Conservation (phyloP, 2,113 vertebrate genomes). For the Tragelaphus buxtoni region DNA sequence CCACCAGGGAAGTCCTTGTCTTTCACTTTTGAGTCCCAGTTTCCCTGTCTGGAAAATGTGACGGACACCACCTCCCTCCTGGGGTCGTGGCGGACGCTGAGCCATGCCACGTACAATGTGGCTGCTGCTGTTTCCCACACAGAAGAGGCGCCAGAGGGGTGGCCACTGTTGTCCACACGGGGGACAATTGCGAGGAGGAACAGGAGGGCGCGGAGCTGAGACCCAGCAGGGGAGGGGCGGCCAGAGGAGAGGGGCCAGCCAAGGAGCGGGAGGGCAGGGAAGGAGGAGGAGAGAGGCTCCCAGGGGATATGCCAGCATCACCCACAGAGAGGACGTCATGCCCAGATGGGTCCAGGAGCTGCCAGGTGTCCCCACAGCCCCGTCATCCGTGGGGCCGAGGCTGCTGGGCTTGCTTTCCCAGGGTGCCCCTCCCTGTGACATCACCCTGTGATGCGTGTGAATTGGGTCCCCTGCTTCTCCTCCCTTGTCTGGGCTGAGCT, state of each 20-base stretch:
- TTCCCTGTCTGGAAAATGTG: background rate
- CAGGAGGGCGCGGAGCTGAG: background rate
- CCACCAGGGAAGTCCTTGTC: background rate
- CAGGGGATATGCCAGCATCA: background rate
- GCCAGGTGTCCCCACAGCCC: background rate
- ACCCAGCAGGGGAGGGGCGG: background rate
- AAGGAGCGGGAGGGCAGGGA: background rate
- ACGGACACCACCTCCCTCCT: too few species aligned
- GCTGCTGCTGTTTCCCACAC: background rate
- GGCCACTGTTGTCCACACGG: background rate
- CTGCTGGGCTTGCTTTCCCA: background rate
- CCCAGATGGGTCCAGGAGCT: background rate
- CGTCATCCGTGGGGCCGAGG: accelerated
- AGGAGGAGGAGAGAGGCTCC: background rate
- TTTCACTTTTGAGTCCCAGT: background rate
- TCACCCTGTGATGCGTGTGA: too few species aligned
- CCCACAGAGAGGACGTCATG: too few species aligned
- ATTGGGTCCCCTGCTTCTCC: background rate
- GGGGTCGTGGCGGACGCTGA: background rate
- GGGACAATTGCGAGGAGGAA: background rate
- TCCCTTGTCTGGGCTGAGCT: background rate
- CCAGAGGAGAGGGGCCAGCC: background rate
- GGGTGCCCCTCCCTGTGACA: accelerated
- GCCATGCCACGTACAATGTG: background rate
- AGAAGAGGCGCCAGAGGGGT: background rate